Conservation (phyloP, 2,113 vertebrate genomes). For the Chamaetylas fuelleborni region DNA sequence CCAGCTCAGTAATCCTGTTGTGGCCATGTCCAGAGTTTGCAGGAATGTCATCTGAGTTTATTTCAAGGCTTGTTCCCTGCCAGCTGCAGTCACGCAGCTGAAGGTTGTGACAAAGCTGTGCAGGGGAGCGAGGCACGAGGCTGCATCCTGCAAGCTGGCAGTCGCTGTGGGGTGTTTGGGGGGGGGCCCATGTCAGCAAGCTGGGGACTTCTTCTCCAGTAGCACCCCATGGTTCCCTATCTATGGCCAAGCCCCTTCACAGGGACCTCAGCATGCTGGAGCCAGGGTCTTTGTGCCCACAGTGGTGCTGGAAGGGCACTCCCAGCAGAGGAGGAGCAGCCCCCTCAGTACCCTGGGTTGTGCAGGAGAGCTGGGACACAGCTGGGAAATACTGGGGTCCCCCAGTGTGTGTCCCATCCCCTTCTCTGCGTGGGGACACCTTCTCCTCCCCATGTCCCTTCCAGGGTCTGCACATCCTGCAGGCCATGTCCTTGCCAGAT, state of each 20-base stretch:
- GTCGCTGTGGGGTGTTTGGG: background rate
- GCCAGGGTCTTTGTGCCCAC: background rate
- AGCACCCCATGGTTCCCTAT: background rate
- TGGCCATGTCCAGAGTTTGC: background rate
- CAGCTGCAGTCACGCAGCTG: constrained; percentile 38
- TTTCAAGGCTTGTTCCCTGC: constrained; percentile 24
- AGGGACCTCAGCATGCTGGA: rapidly evolving
- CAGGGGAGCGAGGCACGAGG: background rate
- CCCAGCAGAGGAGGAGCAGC: background rate
- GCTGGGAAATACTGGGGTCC: background rate
- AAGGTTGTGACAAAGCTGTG: constrained; percentile 15
- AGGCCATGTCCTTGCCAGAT: background rate
- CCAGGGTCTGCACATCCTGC: background rate
- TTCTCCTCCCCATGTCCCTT: background rate
- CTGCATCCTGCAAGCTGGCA: background rate
- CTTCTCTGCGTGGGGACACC: background rate
- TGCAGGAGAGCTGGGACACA: background rate
- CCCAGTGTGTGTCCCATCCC: background rate
- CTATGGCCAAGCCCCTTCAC: background rate
- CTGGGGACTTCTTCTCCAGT: background rate
- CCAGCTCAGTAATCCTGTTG: constrained; percentile 2
- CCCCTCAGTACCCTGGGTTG: rapidly evolving
- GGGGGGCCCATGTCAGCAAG: background rate
- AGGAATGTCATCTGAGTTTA: constrained; percentile 23
- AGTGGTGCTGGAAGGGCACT: background rate